phyloP scores from a whole-genome alignment of 2,888 invertebrate species.

The Gasteruption jaculator region DNA sequence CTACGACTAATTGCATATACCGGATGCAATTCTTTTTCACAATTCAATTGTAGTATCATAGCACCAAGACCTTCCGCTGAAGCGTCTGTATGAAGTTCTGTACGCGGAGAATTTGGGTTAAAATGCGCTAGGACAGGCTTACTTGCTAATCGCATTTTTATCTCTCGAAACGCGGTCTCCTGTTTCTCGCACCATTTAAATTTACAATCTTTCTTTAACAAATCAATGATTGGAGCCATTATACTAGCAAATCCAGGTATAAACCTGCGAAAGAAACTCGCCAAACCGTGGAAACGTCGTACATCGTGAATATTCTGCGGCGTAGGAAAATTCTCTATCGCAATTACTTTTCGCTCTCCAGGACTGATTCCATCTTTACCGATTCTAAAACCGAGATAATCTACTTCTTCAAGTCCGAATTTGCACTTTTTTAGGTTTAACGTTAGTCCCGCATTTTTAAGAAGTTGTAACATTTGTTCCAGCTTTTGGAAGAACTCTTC shows the following conservation, averaged over 20 bases:
- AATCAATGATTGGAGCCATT: background rate
- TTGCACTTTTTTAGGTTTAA: constrained; percentile 31
- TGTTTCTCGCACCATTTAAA: background rate
- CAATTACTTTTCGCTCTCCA: constrained; percentile 23
- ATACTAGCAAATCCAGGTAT: constrained; percentile 8
- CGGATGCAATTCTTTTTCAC: too few species aligned
- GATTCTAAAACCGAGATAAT: constrained; percentile 29
- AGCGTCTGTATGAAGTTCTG: background rate
- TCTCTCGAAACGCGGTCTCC: background rate
- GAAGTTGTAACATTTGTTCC: constrained; percentile 22
- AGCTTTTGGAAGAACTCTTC: constrained; percentile 27
- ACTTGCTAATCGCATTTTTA: constrained; percentile 5
- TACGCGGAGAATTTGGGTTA: constrained; percentile 16
- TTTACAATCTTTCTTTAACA: background rate
- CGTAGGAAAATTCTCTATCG: constrained; percentile 5
- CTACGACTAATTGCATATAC: constrained; percentile 29
- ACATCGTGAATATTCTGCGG: constrained; percentile 10
- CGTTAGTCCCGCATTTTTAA: constrained; percentile 26
- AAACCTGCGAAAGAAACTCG: too few species aligned
- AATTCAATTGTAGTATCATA: too few species aligned
- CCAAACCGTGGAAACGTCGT: too few species aligned
- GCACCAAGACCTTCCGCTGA: background rate
- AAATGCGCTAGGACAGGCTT: too few species aligned
- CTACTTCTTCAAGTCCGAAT: constrained; percentile 25
- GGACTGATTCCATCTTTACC: constrained; percentile 5